These are phyloP conservation scores for Anoplophora glabripennis DNA, from an alignment of 1,140 invertebrate species.

Conservation along the genomic window DNA sequence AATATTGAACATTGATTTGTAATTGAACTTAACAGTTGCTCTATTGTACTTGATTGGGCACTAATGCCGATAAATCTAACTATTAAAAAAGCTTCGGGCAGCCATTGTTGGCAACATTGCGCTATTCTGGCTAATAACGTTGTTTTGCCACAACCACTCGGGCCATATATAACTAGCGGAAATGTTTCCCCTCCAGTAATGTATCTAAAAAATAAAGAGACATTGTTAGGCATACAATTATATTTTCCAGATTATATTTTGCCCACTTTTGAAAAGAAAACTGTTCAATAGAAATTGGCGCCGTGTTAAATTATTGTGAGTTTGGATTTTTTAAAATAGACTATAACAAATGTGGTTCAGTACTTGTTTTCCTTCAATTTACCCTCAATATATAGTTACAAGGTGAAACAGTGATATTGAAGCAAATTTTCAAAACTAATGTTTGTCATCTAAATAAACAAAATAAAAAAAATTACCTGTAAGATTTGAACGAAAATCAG, in stretches of 20 bases:
- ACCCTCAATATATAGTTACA: no score
- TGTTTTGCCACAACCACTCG: slow-evolving; percentile 77
- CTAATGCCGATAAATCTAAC: slow-evolving; percentile 67
- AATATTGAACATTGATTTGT: slow-evolving; percentile 66
- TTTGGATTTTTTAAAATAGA: no score
- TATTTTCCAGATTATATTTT: background rate
- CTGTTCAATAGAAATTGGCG: no score
- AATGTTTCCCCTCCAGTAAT: slow-evolving; percentile 57
- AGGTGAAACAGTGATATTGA: no score
- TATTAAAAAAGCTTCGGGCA: slow-evolving; percentile 60
- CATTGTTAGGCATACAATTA: background rate
- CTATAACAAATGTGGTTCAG: no score
- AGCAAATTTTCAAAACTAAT: no score
- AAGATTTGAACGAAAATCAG: no score
- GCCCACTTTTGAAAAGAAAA: no score
- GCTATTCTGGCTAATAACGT: slow-evolving; percentile 70
- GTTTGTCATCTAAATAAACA: no score
- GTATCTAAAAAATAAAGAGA: slow-evolving; percentile 55
- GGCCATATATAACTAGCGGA: slow-evolving; percentile 73
- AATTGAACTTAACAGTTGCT: slow-evolving; percentile 64
- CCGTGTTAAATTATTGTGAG: no score
- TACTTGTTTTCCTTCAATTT: no score
- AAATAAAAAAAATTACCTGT: no score
- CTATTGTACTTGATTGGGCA: slow-evolving; percentile 62
- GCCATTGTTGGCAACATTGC: slow-evolving; percentile 64